Conservation (phyloP, 2,113 vertebrate species). For the Xiphorhynchus elegans region DNA sequence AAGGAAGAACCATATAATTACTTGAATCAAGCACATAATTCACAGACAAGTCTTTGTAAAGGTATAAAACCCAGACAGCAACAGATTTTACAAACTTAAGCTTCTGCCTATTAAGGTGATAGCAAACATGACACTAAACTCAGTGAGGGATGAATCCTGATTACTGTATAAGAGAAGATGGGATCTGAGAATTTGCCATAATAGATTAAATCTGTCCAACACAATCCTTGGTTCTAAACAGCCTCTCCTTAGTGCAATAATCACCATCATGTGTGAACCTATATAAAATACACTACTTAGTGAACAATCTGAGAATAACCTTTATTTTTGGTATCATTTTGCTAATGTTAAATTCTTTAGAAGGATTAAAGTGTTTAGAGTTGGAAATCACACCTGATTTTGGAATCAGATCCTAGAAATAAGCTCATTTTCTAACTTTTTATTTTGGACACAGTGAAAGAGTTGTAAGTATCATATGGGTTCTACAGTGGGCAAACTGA, state of each 20-base stretch:
- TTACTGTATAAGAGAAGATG: neutral
- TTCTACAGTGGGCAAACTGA: neutral
- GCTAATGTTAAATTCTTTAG: neutral
- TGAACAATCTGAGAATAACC: neutral
- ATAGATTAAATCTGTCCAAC: neutral
- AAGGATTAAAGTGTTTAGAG: neutral
- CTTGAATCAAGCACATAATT: neutral
- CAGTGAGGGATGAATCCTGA: neutral
- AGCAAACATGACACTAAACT: neutral
- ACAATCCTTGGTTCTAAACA: neutral
- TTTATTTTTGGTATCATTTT: neutral
- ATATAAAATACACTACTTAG: neutral
- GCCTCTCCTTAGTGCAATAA: neutral
- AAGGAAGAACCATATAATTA: neutral
- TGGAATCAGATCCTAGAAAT: neutral
- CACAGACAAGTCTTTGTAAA: neutral
- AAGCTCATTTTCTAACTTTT: neutral
- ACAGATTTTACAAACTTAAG: neutral
- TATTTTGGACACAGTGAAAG: neutral
- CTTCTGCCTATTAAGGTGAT: neutral
- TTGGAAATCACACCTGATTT: neutral
- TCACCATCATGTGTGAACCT: neutral
- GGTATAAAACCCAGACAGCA: neutral
- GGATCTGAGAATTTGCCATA: neutral
- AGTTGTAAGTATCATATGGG: neutral